Conservation (phyloP, 1,140 invertebrate species). For the Platorchestia sp. region DNA sequence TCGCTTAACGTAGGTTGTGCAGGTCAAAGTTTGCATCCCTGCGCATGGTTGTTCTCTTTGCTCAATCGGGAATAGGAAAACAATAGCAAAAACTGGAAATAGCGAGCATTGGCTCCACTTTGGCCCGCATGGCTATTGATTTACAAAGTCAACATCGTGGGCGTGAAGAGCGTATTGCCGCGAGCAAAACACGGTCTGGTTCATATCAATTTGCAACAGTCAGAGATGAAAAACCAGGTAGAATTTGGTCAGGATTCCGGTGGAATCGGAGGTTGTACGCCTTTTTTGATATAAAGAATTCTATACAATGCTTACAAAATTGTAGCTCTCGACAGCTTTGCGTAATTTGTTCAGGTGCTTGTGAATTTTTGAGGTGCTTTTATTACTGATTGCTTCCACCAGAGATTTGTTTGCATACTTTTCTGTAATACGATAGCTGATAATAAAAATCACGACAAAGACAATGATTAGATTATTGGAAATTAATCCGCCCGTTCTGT, state of each 20-base stretch:
- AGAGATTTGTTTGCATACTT: not conserved
- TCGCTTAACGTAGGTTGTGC: not conserved
- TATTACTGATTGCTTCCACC: not conserved
- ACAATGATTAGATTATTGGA: not conserved
- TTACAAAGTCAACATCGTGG: not conserved
- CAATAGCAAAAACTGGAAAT: not conserved
- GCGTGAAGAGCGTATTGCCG: not conserved
- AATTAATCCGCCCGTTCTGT: not conserved
- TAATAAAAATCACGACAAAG: not conserved
- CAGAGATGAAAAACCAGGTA: not conserved
- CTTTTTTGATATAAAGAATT: not conserved
- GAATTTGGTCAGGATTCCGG: not conserved
- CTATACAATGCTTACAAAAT: not conserved
- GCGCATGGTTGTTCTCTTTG: not conserved
- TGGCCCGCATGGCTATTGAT: not conserved
- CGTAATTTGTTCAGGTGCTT: not conserved
- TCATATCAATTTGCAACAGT: not conserved
- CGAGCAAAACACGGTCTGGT: not conserved
- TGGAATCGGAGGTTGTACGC: not conserved
- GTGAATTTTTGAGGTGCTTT: not conserved
- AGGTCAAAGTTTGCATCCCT: not conserved
- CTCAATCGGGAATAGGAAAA: not conserved
- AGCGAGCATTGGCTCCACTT: not conserved
- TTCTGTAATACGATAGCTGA: not conserved
- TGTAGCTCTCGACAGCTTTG: not conserved